phyloP scores from a whole-genome alignment of 2,888 invertebrate species.

The Lithodes maja region DNA sequence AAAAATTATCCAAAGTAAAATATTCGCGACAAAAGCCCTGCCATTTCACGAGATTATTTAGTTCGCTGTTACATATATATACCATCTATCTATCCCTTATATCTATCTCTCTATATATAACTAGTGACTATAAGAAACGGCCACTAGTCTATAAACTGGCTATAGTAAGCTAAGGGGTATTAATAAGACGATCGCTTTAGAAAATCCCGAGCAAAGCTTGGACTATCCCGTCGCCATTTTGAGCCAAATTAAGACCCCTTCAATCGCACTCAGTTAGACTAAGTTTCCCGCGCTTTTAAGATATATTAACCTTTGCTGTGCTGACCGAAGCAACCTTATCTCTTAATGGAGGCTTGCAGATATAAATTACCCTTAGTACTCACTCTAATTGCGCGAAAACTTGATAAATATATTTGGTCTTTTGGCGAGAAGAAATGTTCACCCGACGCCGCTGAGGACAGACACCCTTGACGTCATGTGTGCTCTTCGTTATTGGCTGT shows the following conservation, averaged over 20 bases:
- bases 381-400: neutral
- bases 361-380: constrained; percentile 13
- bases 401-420: constrained; percentile 20
- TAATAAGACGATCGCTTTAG: constrained; percentile 6
- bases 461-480: constrained; percentile 36
- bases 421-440: constrained; percentile 65
- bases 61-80: constrained; percentile 32
- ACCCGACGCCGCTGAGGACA: constrained; percentile 42
- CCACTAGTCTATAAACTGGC: too few species aligned
- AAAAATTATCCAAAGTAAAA: constrained; percentile 52
- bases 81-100: too few species aligned
- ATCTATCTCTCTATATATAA: too few species aligned
- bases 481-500: neutral
- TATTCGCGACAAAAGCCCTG: constrained; percentile 55
- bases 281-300: neutral
- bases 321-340: neutral
- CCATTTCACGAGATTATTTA: constrained; percentile 66
- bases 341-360: neutral
- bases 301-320: neutral
- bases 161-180: too few species aligned
- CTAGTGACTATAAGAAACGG: too few species aligned
- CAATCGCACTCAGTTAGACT: constrained; percentile 18
- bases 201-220: constrained; percentile 40
- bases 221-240: constrained; percentile 56
- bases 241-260: constrained; percentile 66